Percentiles rank a stretch among this genome's conserved stretches.
Evolutionary conservation across 2,888 invertebrate genomes (phyloP).

Genomic region (Frankliniella fusca): DNA sequence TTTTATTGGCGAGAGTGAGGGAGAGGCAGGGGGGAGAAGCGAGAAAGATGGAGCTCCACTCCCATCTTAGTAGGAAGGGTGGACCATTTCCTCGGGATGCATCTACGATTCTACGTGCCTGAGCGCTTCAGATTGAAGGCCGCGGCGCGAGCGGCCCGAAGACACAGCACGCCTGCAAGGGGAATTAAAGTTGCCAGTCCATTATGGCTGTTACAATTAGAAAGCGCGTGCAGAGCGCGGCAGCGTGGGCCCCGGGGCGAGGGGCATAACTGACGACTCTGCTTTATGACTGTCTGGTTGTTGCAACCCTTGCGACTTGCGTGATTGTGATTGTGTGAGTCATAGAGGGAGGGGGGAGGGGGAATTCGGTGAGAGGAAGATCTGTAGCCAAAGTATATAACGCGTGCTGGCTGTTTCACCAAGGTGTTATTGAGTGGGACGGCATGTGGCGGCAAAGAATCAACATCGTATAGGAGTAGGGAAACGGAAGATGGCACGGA

Average conservation of each 20-base stretch:
- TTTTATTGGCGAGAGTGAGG: neutral
- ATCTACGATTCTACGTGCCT: too few relatives aligned
- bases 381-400: too few relatives aligned
- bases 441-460: too few relatives aligned
- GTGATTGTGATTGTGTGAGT: neutral
- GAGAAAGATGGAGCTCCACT: too few relatives aligned
- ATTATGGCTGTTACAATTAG: slow-evolving; percentile 11
- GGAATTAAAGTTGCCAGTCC: neutral
- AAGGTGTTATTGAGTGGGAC: neutral
- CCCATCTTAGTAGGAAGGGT: too few relatives aligned
- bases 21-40: neutral
- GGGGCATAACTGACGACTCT: neutral
- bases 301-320: neutral
- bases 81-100: too few relatives aligned
- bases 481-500: too few relatives aligned
- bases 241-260: neutral
- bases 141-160: neutral
- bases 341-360: too few relatives aligned
- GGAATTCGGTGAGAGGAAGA: too few relatives aligned
- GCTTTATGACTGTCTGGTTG: slow-evolving; percentile 23
- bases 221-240: neutral
- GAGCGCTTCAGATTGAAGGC: too few relatives aligned
- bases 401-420: neutral
- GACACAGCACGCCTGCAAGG: neutral
- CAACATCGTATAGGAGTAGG: too few relatives aligned